Conservation (phyloP, 2,113 vertebrate species). For the Cepphus grylle region DNA sequence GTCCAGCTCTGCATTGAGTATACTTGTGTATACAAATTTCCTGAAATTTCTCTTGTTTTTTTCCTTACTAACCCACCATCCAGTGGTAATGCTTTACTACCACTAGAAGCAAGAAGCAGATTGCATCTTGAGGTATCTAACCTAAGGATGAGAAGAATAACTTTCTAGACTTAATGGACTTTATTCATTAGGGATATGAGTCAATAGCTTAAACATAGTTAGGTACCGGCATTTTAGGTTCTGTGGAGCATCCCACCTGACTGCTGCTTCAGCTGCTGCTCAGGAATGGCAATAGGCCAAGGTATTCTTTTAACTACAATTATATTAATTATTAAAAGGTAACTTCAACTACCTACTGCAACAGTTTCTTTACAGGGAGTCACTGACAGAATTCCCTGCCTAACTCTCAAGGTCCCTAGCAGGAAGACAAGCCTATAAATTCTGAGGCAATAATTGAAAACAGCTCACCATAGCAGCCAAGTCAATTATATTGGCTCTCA, state of each 20-base stretch:
- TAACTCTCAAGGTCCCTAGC: neutral
- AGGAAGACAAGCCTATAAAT: conserved; percentile 11
- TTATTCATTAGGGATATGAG: neutral
- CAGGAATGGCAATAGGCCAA: neutral
- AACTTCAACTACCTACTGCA: neutral
- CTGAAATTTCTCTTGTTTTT: neutral
- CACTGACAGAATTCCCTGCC: neutral
- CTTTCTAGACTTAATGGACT: neutral
- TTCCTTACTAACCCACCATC: neutral
- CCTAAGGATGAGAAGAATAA: neutral
- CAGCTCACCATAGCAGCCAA: conserved; percentile 8
- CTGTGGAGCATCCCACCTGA: neutral
- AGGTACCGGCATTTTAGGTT: neutral
- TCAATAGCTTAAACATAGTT: neutral
- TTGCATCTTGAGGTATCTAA: neutral
- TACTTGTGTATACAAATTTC: neutral
- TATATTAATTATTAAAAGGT: neutral
- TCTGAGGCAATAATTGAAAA: conserved; percentile 33
- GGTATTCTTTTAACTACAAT: neutral
- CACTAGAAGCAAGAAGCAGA: neutral
- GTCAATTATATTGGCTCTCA: conserved; percentile 15
- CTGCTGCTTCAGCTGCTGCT: neutral
- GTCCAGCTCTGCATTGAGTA: neutral
- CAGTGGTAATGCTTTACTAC: neutral
- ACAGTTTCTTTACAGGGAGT: neutral